A percentile compares a stretch with the other conserved stretches of the same genome.
Conservation (phyloP, 2,797 vertebrate species). For the Arrhamphus sclerolepis region DNA sequence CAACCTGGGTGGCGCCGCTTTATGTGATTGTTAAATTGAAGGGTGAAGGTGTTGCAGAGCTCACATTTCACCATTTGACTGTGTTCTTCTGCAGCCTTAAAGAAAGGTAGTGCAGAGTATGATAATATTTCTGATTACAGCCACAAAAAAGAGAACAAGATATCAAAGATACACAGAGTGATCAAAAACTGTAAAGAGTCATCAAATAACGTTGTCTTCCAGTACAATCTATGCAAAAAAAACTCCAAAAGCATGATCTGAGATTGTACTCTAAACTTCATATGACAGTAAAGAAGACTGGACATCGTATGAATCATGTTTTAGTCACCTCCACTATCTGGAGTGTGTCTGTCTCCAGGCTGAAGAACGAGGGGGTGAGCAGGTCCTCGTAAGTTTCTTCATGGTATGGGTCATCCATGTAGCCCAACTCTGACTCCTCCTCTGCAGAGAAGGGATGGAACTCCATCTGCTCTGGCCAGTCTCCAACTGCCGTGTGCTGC, state of each 20-base stretch:
- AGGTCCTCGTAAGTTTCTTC: constrained; percentile 85
- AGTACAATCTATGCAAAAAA: neutral
- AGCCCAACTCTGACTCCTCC: constrained; percentile 83
- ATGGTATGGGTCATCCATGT: constrained; percentile 85
- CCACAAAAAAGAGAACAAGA: neutral
- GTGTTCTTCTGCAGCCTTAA: constrained; percentile 80
- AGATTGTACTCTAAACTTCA: too few relatives aligned
- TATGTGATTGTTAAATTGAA: constrained; percentile 85
- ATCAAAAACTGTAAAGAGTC: neutral
- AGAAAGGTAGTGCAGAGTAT: neutral
- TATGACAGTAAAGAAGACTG: neutral
- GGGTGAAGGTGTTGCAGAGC: constrained; percentile 82
- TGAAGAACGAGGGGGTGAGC: constrained; percentile 82
- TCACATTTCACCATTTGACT: constrained; percentile 86
- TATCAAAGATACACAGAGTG: too few relatives aligned
- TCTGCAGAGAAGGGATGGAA: constrained; percentile 82
- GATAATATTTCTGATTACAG: neutral
- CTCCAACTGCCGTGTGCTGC: constrained; percentile 69
- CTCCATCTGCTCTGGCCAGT: constrained; percentile 83
- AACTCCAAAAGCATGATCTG: neutral
- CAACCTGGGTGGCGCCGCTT: constrained; percentile 84
- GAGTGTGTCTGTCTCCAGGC: constrained; percentile 81
- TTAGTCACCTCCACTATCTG: constrained; percentile 83
- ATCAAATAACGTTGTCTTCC: neutral
- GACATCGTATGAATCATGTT: neutral